Base-by-base conservation (phyloP, 1,140 invertebrate species). In the Euborellia annulipes region DNA sequence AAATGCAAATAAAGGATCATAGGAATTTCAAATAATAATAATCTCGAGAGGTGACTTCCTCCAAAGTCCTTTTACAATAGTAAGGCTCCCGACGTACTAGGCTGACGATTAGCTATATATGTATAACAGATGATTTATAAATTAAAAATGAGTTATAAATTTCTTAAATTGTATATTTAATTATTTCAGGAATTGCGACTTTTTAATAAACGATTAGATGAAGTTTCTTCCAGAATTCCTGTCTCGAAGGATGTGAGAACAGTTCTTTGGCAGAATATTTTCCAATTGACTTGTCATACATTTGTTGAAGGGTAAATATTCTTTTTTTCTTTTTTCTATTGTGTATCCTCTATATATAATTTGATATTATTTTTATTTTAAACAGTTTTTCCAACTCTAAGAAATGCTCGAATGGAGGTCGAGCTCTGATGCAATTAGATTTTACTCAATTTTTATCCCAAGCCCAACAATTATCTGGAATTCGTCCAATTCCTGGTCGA, bases 381-480 rank as follows among this genome's bases (percentile, higher is more conserved):
- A 65, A 11, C 50, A 85, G 83, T 4, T 95, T 88, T 67, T 79
- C 88, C 6, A 79, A 76, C 57, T 85, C 85, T 1, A 88, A 84
- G 52, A 95, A 94, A 62, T 98, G 95, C 67, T 89, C 90, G 0
- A 92, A 92, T 52, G 92, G 90, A 51, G 95, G 95, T 1, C 66
- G 94, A 48, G 94, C 89, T 0, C 62, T 98, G 2, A 98, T 98
- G 94, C 92, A 96, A 60, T 67, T 98, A 3, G 95, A 98, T 70
- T 97, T 92, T 62, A 88, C 91, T 18, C 93, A 98, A 60, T 79
- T 97, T 47, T 72, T 92, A 42, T 81, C 83, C 8, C 93, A 95
- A 57, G 70, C 96, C 27, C 90, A 95, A 61, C 79, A 80, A 55
- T 75, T 95, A 14, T 84, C 86, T 0, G 73, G 72, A 8, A 55